These are phyloP conservation scores for Vireo altiloquus DNA, from an alignment of 2,113 vertebrate species.

Conservation along the genomic window DNA sequence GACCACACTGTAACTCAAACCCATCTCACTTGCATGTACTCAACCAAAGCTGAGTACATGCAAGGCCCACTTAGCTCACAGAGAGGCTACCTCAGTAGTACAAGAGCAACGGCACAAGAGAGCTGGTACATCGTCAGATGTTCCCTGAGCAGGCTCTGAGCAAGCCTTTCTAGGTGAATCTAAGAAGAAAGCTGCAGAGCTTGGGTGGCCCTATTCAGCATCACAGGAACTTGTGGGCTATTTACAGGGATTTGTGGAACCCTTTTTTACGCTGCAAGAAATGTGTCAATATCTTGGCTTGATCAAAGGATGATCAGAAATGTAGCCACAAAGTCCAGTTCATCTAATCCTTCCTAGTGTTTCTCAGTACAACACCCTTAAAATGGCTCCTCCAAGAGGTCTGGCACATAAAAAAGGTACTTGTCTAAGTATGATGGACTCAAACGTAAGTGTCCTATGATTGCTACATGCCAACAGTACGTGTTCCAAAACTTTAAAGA, in stretches of 20 bases:
- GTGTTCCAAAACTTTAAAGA: not conserved
- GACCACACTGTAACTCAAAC: not conserved
- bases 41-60: rapidly evolving
- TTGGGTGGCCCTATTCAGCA: not conserved
- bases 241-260: not conserved
- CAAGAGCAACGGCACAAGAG: not conserved
- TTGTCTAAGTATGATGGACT: not conserved
- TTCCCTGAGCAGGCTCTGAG: not conserved
- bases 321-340: not conserved
- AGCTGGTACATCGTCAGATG: not conserved
- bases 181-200: not conserved
- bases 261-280: not conserved
- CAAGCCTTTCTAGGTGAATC: not conserved
- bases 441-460: not conserved
- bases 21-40: no score
- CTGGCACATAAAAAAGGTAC: not conserved
- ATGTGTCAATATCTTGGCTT: not conserved
- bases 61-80: not conserved
- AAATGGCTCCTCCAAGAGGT: not conserved
- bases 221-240: not conserved
- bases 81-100: not conserved
- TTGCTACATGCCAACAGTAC: rapidly evolving
- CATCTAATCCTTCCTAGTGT: not conserved
- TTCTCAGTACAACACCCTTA: not conserved
- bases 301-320: not conserved